Base-by-base conservation (phyloP, 2,888 invertebrate genomes). In the Lottia gigantea region DNA sequence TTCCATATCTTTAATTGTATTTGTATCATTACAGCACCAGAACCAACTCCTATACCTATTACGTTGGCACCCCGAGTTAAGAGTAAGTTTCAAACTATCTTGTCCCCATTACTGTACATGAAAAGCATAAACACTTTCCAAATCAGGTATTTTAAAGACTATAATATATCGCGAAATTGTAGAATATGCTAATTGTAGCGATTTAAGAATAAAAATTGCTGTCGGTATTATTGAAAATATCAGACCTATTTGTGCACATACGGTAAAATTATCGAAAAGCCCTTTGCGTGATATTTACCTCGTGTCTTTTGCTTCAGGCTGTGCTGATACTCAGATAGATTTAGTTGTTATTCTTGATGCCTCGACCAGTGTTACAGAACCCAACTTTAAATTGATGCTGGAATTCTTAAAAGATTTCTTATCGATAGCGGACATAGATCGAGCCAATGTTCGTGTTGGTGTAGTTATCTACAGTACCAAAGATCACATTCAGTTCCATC, bases 281-380 rank as follows among this genome's bases (percentile, higher is more conserved):
- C 11, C 7, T 40, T 40, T 6, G 40, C 2, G 1, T 40, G 11
- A 40, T 40, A 40, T 40, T 40, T 40, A 40, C 40, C 11, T 40
- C 40, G 11, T 31, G 31, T 31, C 19, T 55, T 46, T 63, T 4
- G 14, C 64, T 68, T 45, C 63, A 76, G 74, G 64, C 19, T 76
- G 76, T 40, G 70, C 69, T 61, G 61, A 68, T 40, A 65, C 77
- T 25, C 72, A 71, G 66, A 71, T 82, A 47, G 85, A 86, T 67
- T 61, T 85, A 12, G 80, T 84, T 16, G 78, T 86, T 67, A 75
- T 83, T 15, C 74, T 86, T 67, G 85, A 86, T 70, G 76, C 84
- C 15, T 85, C 85, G 11, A 82, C 82, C 46, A 82, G 82, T 74
- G 79, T 82, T 26, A 80, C 81, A 26, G 73, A 75, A 61, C 68